phyloP scores from a whole-genome alignment of 2,113 vertebrate genomes.

The Laterallus jamaicensis region DNA sequence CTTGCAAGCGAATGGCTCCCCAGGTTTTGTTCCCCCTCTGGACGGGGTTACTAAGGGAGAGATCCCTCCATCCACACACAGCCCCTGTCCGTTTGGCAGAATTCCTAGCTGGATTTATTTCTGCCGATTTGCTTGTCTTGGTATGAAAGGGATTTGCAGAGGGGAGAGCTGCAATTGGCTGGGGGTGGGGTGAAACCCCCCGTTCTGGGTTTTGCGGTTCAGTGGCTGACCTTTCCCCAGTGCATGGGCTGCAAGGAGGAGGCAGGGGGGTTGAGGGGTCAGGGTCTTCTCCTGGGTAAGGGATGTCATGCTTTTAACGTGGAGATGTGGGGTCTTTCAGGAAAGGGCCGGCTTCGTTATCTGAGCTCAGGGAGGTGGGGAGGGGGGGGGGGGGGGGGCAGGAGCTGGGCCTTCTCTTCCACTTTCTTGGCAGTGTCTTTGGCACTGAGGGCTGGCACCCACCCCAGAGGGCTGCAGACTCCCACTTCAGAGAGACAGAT shows the following conservation, averaged over 20 bases:
- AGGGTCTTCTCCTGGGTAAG: neutral
- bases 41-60: neutral
- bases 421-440: slow-evolving; percentile 61
- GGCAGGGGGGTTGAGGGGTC: neutral
- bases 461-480: slow-evolving; percentile 18
- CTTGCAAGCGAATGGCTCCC: rapidly evolving
- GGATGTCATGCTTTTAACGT: neutral
- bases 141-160: slow-evolving; percentile 67
- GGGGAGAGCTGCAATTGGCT: slow-evolving; percentile 37
- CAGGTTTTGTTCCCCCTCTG: neutral
- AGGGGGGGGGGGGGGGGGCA: no score
- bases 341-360: neutral
- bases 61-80: neutral
- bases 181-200: neutral
- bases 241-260: neutral
- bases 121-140: slow-evolving; percentile 58
- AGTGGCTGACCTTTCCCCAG: slow-evolving; percentile 18
- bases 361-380: neutral
- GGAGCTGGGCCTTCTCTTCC: neutral
- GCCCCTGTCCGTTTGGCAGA: slow-evolving; percentile 27
- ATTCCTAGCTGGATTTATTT: slow-evolving; percentile 72
- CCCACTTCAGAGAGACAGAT: slow-evolving; percentile 61
- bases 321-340: neutral
- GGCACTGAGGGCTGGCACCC: slow-evolving; percentile 19
- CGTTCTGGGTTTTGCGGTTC: neutral